Base-by-base conservation (phyloP, 2,888 invertebrate species). In the Glaucopsyche alexis region DNA sequence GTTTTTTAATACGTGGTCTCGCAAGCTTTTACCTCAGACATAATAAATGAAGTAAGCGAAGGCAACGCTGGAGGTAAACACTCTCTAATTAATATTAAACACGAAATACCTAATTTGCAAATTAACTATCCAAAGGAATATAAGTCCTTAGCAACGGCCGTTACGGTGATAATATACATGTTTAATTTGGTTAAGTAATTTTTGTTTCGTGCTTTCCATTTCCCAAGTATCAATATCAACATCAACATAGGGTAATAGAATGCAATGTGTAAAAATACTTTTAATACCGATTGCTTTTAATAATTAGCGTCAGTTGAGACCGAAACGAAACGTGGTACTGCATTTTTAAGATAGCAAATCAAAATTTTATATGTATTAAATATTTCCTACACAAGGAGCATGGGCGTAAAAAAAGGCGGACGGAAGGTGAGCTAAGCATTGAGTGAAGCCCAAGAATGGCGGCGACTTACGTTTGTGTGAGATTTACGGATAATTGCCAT, bases 21-120 rank as follows among this genome's bases (percentile, higher is more conserved):
- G 47, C n/a, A 42, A 60, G 29, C 60, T 13, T 66, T 66, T n/a
- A 8, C 66, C 16, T 40, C 66, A n/a, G 60, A 60, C 60, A 6
- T 29, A 60, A 60, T 60, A 29, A 29, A 14, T 60, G 29, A 29
- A 60, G 29, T 60, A 13, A 38, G 14, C 8, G n/a, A 42, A 11
- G 64, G 29, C 38, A 64, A 64, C 13, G 40, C 42, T 11, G 29
- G 29, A 7, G 69, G 19, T 49, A 47, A 49, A 49, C 29, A 49
- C 42, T 6, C 19, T 67, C 69, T 69, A 69, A 47, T 47, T 69
- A 49, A 69, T 47, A 66, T 16, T 16, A 42, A 66, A 66, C 42
- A 42, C 60, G 7, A 14, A 60, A 60, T n/a, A 66, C 66, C 47
- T 14, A 69, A 69, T 69, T 69, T 47, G 69, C 49, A 13, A 69